Evolutionary conservation across 1,140 invertebrate species (phyloP), one percentile per base, ranked within the genome.

Genomic region (Listronotus oregonensis): DNA sequence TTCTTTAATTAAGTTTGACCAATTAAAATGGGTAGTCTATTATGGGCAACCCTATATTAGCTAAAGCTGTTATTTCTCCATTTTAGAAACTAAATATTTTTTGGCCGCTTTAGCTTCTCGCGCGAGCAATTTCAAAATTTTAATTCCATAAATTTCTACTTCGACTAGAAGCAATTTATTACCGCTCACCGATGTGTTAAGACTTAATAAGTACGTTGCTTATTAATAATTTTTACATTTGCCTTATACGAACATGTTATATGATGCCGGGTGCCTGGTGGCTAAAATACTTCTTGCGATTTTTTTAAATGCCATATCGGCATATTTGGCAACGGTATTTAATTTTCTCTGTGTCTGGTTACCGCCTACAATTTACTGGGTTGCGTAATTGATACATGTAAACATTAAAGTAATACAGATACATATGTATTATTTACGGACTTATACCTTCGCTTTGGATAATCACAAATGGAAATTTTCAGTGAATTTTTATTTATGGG

Each of bases 191-290:
- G 54, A 57, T 44, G 54, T 57, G 54, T 57, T 57, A 57, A 57
- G 54, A 57, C 39, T 57, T 57, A 57, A 57, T 57, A 57, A 57
- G 54, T 40, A 57, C 12, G 54, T 57, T 57, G 54, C 43, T 57
- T 57, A 43, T 57, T 57, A 57, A 43, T 44, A 57, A 57, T 57
- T 57, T 43, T 40, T 44, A 57, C 14, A 54, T 54, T 34, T 14
- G 14, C 51, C 51, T 11, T 44, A 44, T 43, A 27, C 15, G 54
- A 27, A 27, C 21, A 5, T 27, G 5, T 27, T 5, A 27, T 17
- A 18, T 7, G 47, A 12, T 50, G 40, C 21, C 40, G 21, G n/a
- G 11, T 14, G 40, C 27, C 37, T 43, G 14, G 54, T 57, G 37
- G 17, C 21, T 42, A 57, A 57, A 43, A 43, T 37, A 54, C 37